Conservation (phyloP, 1,140 invertebrate species). For the Cyphomyrmex costatus region DNA sequence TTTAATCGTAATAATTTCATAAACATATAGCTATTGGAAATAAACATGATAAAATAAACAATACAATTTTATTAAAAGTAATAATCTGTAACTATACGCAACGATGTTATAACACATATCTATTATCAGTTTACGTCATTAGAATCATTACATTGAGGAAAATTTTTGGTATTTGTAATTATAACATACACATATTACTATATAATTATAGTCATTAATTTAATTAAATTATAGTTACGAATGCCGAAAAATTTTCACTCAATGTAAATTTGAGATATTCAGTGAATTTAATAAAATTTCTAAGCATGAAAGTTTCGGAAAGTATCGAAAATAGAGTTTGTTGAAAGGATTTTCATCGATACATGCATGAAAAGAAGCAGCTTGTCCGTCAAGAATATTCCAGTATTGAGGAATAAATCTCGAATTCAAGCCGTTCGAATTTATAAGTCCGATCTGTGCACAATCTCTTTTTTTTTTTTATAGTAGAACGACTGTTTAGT, state of each 20-base stretch:
- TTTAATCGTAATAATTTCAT: slow-evolving; percentile 3
- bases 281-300: slow-evolving; percentile 10
- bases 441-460: neutral
- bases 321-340: neutral
- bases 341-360: neutral
- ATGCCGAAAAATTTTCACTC: too few species aligned
- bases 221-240: too few species aligned
- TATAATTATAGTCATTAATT: too few species aligned
- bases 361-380: neutral
- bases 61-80: neutral
- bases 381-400: slow-evolving; percentile 14
- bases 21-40: too few species aligned
- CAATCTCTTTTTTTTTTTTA: neutral
- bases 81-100: neutral
- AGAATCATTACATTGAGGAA: neutral
- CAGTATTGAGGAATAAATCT: slow-evolving; percentile 4
- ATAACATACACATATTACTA: too few species aligned
- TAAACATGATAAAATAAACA: neutral
- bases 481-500: slow-evolving; percentile 6
- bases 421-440: slow-evolving; percentile 12
- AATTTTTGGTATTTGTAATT: too few species aligned
- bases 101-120: neutral
- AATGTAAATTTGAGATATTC: neutral
- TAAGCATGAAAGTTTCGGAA: neutral
- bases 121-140: neutral